Base-by-base conservation (phyloP, 2,113 vertebrate species). In the Furnarius figulus region DNA sequence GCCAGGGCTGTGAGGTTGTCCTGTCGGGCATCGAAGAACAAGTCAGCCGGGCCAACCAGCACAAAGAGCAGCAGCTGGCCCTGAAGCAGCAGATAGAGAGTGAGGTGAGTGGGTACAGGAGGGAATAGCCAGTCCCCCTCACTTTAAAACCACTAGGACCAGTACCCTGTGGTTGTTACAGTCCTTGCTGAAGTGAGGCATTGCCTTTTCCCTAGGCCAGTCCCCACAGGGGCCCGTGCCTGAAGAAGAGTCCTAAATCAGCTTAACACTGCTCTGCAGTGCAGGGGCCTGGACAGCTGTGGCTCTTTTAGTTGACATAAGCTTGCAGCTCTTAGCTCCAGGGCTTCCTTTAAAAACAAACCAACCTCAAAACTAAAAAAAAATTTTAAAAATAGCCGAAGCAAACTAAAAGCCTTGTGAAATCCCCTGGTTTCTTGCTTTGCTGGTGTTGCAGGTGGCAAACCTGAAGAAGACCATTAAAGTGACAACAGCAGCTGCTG, bases 401-500 rank as follows among this genome's bases (percentile, higher is more conserved):
- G 14, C 8, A 9, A 2, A 18, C 12, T 9, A 33, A 61, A 83
- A 47, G 16, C 9, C 5, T 6, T n/a, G 52, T 63, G 66, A 73
- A 85, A 61, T n/a, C 28, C 37, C 14, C 68, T 25, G 10, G 10
- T 22, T n/a, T 58, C 14, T 81, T 77, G 40, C 44, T 84, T 90
- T 28, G 74, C 44, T 87, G 23, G 63, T 65, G 3, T 59, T 95
- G 78, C 95, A 99, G 99, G 99, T 99, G 27, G 99, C 99, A 95
- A 99, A 99, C 96, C 98, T 99, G 93, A 99, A 99, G 96, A 99
- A 99, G 98, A 99, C 99, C 8, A 98, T 99, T 95, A 99, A 99
- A 97, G 99, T 99, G 70, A 99, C 99, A 5, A 99, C 99, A 3
- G 99, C 99, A 1, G 99, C 99, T 0, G 99, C 99, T 0, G 98